Evolutionary conservation across 2,797 vertebrate genomes (phyloP).

Genomic region (Lycodopsis pacificus): DNA sequence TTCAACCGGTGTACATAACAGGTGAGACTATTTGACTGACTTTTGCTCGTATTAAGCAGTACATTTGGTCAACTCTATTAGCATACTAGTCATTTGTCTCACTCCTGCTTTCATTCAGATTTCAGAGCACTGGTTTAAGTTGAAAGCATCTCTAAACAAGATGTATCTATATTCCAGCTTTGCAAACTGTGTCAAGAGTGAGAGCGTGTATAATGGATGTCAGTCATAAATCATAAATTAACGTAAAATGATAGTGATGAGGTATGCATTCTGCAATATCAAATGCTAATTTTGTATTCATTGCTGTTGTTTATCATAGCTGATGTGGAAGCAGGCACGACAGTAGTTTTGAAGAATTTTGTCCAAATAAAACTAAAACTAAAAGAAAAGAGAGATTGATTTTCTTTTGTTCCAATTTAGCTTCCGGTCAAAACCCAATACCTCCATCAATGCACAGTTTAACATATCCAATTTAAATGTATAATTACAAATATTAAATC

Average conservation of each 20-base stretch:
- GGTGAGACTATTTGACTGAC: background rate
- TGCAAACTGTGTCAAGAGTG: conserved; percentile 20
- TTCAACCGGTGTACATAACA: background rate
- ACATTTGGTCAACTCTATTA: conserved; percentile 1
- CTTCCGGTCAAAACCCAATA: background rate
- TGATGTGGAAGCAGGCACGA: background rate
- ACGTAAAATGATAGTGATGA: background rate
- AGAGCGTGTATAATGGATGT: conserved; percentile 29
- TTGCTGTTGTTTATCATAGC: conserved; percentile 24
- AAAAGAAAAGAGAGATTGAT: background rate
- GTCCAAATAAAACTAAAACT: background rate
- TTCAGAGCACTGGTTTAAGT: background rate
- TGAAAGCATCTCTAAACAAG: conserved; percentile 31
- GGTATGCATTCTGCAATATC: conserved; percentile 8
- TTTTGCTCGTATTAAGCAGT: background rate
- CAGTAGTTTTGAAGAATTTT: background rate
- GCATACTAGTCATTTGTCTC: background rate
- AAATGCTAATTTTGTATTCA: conserved; percentile 26
- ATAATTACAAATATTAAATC: background rate
- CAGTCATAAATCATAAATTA: conserved; percentile 46
- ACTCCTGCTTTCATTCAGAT: conserved; percentile 10
- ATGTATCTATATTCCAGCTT: conserved; percentile 20
- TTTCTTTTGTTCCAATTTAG: background rate
- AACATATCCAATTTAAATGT: background rate
- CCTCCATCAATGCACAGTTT: background rate